Conservation (phyloP, 1,140 invertebrate genomes). For the Ptiloglossa arizonensis region DNA sequence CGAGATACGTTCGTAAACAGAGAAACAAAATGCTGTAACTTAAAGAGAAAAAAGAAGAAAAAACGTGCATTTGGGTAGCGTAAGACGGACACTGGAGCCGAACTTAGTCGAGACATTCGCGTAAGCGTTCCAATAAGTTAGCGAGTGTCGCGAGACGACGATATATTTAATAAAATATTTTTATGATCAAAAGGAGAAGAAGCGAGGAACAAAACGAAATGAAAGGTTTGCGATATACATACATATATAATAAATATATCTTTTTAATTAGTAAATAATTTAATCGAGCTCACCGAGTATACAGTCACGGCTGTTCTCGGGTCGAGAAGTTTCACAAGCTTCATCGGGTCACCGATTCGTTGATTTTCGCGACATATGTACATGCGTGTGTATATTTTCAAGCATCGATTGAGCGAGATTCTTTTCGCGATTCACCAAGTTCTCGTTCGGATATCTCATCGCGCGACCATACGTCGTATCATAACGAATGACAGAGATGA, state of each 20-base stretch:
- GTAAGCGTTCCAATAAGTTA: neutral
- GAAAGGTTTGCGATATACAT: conserved; percentile 13
- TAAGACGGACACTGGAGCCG: neutral
- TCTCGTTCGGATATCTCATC: neutral
- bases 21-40: neutral
- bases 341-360: neutral
- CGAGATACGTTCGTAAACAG: neutral
- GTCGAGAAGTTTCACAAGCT: neutral
- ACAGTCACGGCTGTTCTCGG: neutral
- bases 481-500: neutral
- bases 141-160: neutral
- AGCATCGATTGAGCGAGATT: neutral
- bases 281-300: neutral
- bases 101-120: neutral
- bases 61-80: neutral
- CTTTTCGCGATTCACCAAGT: neutral
- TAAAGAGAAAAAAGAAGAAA: neutral
- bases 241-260: neutral
- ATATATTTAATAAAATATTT: conserved; percentile 33
- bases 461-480: neutral
- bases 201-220: neutral
- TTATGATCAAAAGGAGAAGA: neutral
- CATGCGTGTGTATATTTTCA: neutral
- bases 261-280: conserved; percentile 16
- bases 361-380: neutral